Conservation (phyloP, 2,888 invertebrate species). For the Thecophora atra region DNA sequence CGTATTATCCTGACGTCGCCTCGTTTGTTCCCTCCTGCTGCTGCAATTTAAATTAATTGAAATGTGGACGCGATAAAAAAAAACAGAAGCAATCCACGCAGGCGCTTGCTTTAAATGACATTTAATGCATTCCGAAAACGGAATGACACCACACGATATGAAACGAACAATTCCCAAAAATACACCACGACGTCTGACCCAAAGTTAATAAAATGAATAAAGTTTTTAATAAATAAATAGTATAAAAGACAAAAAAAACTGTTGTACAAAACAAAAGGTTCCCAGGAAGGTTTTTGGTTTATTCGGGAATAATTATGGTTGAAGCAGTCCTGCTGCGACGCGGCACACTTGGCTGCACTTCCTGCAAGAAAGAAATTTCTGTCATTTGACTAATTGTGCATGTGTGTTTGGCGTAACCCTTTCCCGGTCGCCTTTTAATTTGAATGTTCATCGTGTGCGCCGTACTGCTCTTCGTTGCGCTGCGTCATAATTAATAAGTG, state of each 20-base stretch:
- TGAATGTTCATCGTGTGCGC: neutral
- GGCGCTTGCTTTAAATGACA: slow-evolving; percentile 32
- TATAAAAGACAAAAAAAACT: neutral
- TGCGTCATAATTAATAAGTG: slow-evolving; percentile 35
- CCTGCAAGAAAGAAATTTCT: slow-evolving; percentile 36
- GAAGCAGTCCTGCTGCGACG: neutral
- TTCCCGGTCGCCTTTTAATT: slow-evolving; percentile 24
- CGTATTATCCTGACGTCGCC: slow-evolving; percentile 5
- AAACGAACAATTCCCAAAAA: neutral
- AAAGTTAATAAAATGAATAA: too few species aligned
- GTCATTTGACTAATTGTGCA: slow-evolving; percentile 30
- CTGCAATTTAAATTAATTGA: slow-evolving; percentile 30
- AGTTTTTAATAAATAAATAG: neutral
- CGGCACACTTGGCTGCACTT: slow-evolving; percentile 41
- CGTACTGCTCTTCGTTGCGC: slow-evolving; percentile 12
- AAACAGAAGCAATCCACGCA: slow-evolving; percentile 27
- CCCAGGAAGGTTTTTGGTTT: neutral
- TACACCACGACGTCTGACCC: too few species aligned
- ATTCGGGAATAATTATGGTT: slow-evolving; percentile 40
- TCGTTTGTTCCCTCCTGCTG: slow-evolving; percentile 8
- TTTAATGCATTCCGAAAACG: slow-evolving; percentile 26
- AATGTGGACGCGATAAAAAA: slow-evolving; percentile 21
- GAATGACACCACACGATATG: neutral
- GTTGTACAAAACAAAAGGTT: slow-evolving; percentile 14
- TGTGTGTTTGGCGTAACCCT: slow-evolving; percentile 30